These are phyloP conservation scores for Scelioninae gen. 2 DNA, from an alignment of 2,888 invertebrate genomes.

Conservation along the genomic window DNA sequence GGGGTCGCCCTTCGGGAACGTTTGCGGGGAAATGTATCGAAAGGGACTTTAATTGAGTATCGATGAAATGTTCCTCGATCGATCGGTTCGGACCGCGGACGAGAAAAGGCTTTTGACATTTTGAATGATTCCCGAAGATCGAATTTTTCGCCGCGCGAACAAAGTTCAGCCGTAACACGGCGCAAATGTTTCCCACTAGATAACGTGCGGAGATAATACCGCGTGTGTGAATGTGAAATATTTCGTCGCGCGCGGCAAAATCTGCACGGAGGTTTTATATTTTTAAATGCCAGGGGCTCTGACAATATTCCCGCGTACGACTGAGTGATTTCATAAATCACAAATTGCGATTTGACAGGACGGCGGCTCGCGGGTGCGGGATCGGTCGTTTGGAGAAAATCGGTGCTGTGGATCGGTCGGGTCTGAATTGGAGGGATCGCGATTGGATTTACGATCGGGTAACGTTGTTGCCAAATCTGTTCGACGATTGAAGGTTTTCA, in stretches of 20 bases:
- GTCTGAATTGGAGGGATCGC: too few relatives aligned
- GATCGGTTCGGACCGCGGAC: neutral
- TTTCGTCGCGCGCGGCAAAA: constrained; percentile 29
- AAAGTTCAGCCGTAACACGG: constrained; percentile 39
- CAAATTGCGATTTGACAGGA: too few relatives aligned
- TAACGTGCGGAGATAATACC: constrained; percentile 33
- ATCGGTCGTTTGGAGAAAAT: too few relatives aligned
- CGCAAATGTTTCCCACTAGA: constrained; percentile 39
- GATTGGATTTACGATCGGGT: too few relatives aligned
- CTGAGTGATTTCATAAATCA: too few relatives aligned
- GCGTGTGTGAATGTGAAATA: constrained; percentile 43
- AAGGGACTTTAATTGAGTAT: constrained; percentile 12
- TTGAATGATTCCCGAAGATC: constrained; percentile 32
- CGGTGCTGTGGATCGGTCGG: too few relatives aligned
- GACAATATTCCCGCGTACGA: too few relatives aligned
- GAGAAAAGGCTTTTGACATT: constrained; percentile 36
- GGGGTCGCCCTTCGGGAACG: constrained; percentile 17
- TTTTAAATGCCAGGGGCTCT: constrained; percentile 49
- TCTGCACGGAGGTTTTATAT: constrained; percentile 23
- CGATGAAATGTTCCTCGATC: constrained; percentile 25
- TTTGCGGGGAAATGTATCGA: too few relatives aligned
- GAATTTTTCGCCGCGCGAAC: constrained; percentile 18
- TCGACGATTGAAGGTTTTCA: too few relatives aligned
- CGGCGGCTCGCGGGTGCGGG: too few relatives aligned
- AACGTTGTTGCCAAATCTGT: too few relatives aligned